Conservation (phyloP, 1,140 invertebrate genomes). For the Ylistrum balloti region DNA sequence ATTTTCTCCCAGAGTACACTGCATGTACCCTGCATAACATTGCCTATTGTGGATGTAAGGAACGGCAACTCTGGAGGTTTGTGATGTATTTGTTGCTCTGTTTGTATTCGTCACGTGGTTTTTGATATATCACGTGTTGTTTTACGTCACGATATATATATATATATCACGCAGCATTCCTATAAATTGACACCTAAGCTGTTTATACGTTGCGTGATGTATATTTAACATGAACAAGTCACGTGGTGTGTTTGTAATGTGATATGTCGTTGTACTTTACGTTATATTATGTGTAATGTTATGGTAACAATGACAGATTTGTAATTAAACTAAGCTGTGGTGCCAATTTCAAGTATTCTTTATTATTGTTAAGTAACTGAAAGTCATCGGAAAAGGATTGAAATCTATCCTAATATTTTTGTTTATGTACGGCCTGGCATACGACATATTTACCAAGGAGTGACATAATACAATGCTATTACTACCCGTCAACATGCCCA, state of each 20-base stretch:
- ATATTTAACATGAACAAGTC: background rate
- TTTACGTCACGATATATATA: background rate
- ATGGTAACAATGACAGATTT: background rate
- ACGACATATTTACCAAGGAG: no score
- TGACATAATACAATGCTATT: no score
- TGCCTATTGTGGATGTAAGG: no score
- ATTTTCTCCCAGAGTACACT: no score
- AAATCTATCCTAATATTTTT: no score
- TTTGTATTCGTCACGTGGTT: background rate
- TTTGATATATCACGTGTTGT: background rate
- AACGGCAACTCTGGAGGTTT: no score
- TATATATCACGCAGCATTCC: background rate
- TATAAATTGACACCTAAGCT: background rate
- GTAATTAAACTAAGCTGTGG: conserved; percentile 8
- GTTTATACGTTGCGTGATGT: background rate
- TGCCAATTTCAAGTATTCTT: background rate
- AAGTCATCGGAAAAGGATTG: no score
- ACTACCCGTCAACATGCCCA: no score
- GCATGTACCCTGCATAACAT: no score
- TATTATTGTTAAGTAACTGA: background rate
- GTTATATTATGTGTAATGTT: background rate
- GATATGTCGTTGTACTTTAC: background rate
- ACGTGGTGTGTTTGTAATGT: background rate
- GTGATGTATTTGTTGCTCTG: background rate
- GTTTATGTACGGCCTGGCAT: no score